These are phyloP conservation scores for Anticlea derivata DNA, from an alignment of 2,888 invertebrate genomes.

Conservation along the genomic window DNA sequence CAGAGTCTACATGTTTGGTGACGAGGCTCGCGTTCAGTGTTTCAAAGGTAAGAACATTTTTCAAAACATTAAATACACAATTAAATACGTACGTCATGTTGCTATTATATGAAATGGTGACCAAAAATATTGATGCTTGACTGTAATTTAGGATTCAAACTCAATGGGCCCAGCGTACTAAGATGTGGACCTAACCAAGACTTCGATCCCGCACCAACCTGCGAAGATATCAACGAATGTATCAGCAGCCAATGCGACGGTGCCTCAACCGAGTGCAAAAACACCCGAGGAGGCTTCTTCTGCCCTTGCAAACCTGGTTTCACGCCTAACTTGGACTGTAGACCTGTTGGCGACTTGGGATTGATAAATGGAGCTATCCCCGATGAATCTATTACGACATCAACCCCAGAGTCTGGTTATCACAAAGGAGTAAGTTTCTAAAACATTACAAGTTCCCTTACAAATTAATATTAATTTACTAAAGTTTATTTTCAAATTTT, in stretches of 20 bases:
- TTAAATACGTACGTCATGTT: too few relatives aligned
- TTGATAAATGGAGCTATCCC: slow-evolving; percentile 94
- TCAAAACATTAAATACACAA: not conserved
- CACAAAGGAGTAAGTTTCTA: slow-evolving; percentile 87
- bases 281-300: slow-evolving; percentile 94
- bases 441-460: not conserved
- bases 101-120: too few relatives aligned
- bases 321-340: slow-evolving; percentile 92
- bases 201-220: slow-evolving; percentile 93
- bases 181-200: slow-evolving; percentile 93
- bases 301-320: slow-evolving; percentile 95
- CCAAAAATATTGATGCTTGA: not conserved
- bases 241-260: slow-evolving; percentile 94
- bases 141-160: slow-evolving; percentile 87
- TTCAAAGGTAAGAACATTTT: slow-evolving; percentile 85
- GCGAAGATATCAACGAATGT: slow-evolving; percentile 97
- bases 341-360: slow-evolving; percentile 95
- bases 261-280: slow-evolving; percentile 95
- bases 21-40: slow-evolving; percentile 96
- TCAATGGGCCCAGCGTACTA: slow-evolving; percentile 92
- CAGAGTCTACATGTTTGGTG: slow-evolving; percentile 91
- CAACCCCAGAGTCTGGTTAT: slow-evolving; percentile 92
- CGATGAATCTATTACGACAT: slow-evolving; percentile 94
- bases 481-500: slow-evolving; percentile 34
- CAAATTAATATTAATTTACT: not conserved